Evolutionary conservation across 1,140 invertebrate species (phyloP), one percentile per base, ranked within the genome.

Genomic region (Sminthurides bifidus): DNA sequence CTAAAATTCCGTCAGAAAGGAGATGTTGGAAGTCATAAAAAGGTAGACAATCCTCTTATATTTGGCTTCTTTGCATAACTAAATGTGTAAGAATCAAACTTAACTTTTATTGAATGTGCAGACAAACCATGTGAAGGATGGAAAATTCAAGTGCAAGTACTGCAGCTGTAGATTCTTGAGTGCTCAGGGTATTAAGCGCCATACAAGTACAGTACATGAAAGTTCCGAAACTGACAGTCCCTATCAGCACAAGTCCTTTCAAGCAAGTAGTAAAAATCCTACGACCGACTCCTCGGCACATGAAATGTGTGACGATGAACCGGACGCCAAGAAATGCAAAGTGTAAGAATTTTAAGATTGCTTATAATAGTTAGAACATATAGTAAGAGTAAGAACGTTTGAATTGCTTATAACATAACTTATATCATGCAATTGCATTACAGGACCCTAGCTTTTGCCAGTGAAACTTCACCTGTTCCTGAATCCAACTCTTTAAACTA

Each of bases 1-100:
- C 44, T 6, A 27, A 10, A 21, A 30, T 48, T 48, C 19, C 12
- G 44, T 15, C 44, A 26, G 21, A 48, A 48, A 27, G 44, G 44
- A 26, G 44, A 48, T 48, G 24, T 48, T 12, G 44, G 26, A 10
- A 48, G 44, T 26, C 44, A 48, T 21, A 48, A 48, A 19, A 48
- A 48, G 44, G 44, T 43, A 43, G 12, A 37, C 33, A 12, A 12
- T 37, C 33, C 33, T 17, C 17, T 37, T 12, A 37, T 37, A 12
- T 35, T 10, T n/a, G 33, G 33, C 8, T 35, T 35, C 33, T 35
- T 35, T 35, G n/a, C 10, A 35, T n/a, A 35, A n/a, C n/a, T 10
- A n/a, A 35, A 35, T 35, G 10, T 35, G 10, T 10, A 10, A 35
- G 33, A 10, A n/a, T 10, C 33, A 35, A 10, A 35, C 10, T n/a